phyloP scores from a whole-genome alignment of 2,888 invertebrate genomes.

The Dexiosoma caninum region DNA sequence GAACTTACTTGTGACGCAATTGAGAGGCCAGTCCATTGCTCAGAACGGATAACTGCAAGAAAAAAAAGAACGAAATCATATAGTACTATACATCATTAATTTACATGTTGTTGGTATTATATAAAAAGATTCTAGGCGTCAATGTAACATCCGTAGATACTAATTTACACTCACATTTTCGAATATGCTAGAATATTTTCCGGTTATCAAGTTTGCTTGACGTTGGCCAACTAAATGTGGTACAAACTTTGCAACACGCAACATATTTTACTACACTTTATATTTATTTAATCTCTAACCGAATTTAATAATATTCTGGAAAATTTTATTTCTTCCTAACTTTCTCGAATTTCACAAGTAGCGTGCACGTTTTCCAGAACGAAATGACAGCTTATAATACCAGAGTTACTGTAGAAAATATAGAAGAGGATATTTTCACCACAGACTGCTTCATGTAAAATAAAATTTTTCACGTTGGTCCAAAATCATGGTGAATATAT shows the following conservation, averaged over 20 bases:
- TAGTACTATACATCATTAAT: background rate
- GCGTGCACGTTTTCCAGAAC: conserved; percentile 54
- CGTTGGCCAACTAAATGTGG: conserved; percentile 71
- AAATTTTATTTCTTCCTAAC: background rate
- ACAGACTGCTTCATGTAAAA: conserved; percentile 16
- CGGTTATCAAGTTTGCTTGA: conserved; percentile 62
- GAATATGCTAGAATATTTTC: conserved; percentile 74
- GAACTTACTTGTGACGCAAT: conserved; percentile 75
- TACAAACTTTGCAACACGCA: conserved; percentile 73
- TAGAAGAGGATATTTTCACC: conserved; percentile 29
- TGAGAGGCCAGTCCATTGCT: conserved; percentile 71
- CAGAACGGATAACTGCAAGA: conserved; percentile 69
- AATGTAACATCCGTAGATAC: background rate
- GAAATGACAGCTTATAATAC: conserved; percentile 20
- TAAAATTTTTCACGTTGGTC: no score
- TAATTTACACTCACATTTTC: conserved; percentile 71
- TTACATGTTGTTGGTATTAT: background rate
- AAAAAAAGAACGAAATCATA: conserved; percentile 48
- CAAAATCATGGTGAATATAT: no score
- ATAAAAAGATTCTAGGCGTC: background rate
- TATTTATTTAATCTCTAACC: background rate
- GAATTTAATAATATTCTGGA: conserved; percentile 22
- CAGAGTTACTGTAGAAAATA: conserved; percentile 12
- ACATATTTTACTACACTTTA: conserved; percentile 67
- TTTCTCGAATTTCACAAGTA: conserved; percentile 47